phyloP scores from a whole-genome alignment of 2,797 vertebrate genomes.

The Centroberyx gerrardi region DNA sequence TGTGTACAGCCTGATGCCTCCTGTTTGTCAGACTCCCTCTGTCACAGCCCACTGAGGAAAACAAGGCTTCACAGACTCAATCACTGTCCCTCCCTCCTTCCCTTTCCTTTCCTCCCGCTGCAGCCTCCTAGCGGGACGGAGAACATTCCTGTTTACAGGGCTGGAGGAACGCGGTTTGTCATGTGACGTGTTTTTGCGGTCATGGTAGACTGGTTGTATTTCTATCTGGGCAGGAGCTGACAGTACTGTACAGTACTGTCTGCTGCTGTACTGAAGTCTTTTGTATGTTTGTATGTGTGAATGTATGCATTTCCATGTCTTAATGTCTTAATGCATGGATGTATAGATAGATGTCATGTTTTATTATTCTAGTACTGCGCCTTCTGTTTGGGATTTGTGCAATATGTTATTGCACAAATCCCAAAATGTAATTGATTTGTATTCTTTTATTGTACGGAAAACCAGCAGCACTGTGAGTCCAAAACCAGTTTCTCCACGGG shows the following conservation, averaged over 20 bases:
- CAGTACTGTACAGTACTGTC: background rate
- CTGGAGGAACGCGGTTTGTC: constrained; percentile 33
- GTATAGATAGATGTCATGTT: no score
- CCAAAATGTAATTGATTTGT: no score
- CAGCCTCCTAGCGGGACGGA: constrained; percentile 25
- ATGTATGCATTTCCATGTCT: no score
- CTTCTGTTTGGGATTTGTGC: no score
- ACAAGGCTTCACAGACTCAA: constrained; percentile 40
- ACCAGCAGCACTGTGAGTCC: no score
- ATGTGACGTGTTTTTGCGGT: constrained; percentile 41
- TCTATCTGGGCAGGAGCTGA: constrained; percentile 21
- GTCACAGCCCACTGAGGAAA: constrained; percentile 62
- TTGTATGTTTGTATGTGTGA: no score
- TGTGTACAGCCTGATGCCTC: constrained; percentile 45
- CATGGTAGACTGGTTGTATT: constrained; percentile 45
- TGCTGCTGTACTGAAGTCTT: background rate
- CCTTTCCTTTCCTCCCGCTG: constrained; percentile 4
- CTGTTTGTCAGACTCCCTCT: constrained; percentile 45
- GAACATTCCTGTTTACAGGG: constrained; percentile 48
- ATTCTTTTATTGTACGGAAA: no score
- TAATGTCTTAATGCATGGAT: no score
- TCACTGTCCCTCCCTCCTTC: constrained; percentile 20
- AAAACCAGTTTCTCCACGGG: no score
- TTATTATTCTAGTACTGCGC: no score
- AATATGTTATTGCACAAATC: no score